Base-by-base conservation (phyloP, 2,797 vertebrate species). In the Ptychadena robeensis region DNA sequence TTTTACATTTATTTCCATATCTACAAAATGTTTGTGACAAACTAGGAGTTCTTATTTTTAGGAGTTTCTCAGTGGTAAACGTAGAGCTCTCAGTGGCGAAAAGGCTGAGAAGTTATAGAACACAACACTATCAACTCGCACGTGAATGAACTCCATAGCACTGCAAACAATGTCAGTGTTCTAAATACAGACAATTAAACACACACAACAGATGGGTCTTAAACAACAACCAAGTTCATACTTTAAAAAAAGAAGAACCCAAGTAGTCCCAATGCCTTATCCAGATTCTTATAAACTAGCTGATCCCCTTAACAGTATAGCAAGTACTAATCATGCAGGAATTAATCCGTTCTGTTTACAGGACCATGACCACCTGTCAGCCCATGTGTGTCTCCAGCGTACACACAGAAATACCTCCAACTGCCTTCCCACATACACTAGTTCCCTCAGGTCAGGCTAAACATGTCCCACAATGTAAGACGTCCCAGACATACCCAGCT, bases 401-500 rank as follows among this genome's bases (percentile, higher is more conserved):
- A 9, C 73, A 30, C 38, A 30, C 15, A 27, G 10, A 25, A 30
- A 44, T 25, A 44, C 48, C n/a, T 10, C 35, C 34, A 38, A 32
- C n/a, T 69, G 67, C 9, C 34, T 69, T 69, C n/a, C 34, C 14
- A 65, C 0, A 59, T 18, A 22, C 35, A 37, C 57, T 61, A n/a
- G 10, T 61, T 27, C 67, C 32, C 44, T 35, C 11, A 69, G 65
- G 65, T 69, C 44, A 79, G n/a, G 27, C 34, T 66, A 38, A 30
- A 73, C 31, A 57, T 57, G 44, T 3, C n/a, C 28, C 40, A 35
- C 35, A 59, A 30, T 2, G 66, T 15, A 2, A 32, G 8, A 27
- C 64, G 68, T 65, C 27, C 82, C 70, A 73, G 82, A 73, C 82
- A 67, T 68, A 57, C 27, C 48, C n/a, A 22, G 76, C 76, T 83